Evolutionary conservation across 2,888 invertebrate species (phyloP).

Genomic region (Cyclophora albipunctata): DNA sequence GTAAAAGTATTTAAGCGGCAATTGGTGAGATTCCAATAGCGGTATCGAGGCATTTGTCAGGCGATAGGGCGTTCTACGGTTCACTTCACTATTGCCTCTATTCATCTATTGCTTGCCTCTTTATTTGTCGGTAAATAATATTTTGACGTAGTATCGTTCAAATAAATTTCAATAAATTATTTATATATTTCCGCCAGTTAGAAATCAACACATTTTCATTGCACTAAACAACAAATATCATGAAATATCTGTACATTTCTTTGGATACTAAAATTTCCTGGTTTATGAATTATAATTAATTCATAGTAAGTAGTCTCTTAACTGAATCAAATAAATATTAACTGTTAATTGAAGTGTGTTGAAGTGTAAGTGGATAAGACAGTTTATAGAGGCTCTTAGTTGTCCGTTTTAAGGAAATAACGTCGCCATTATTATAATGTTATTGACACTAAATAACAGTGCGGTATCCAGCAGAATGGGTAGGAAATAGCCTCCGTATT

Average conservation of each 20-base stretch:
- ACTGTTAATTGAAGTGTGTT: no score
- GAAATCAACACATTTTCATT: no score
- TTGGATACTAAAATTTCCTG: no score
- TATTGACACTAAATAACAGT: conserved; percentile 23
- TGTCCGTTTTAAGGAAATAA: conserved; percentile 12
- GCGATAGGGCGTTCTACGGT: conserved; percentile 10
- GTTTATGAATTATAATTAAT: not conserved
- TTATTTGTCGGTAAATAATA: not conserved
- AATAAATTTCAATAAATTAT: no score
- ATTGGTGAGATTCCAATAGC: conserved; percentile 24
- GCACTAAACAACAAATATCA: no score
- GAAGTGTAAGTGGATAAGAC: not conserved
- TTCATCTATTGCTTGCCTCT: not conserved
- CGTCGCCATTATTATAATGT: conserved; percentile 17
- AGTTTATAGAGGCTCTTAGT: not conserved
- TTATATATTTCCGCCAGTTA: no score
- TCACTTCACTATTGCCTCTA: not conserved
- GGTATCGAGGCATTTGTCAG: conserved; percentile 16
- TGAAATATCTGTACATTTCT: no score
- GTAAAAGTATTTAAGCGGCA: conserved; percentile 31
- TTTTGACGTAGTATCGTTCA: not conserved
- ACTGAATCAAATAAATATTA: no score
- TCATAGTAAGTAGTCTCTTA: no score
- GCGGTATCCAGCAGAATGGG: conserved; percentile 15
- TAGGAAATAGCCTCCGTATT: conserved; percentile 16